Base-by-base conservation (phyloP, 2,113 vertebrate genomes). In the Buteo buteo region DNA sequence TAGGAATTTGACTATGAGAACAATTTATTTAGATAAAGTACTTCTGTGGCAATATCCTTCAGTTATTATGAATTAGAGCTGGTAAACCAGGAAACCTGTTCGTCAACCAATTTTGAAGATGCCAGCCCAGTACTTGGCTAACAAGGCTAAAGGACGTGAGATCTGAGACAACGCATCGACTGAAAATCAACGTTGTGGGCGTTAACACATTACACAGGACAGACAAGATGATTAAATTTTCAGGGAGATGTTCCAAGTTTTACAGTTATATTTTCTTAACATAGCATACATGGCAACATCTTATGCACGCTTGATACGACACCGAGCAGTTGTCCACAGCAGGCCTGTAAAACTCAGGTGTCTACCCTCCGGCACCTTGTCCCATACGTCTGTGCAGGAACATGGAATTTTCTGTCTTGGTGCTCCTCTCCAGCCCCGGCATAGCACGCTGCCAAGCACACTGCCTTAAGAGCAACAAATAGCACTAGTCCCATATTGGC, bases 241-340 rank as follows among this genome's bases (percentile, higher is more conserved):
- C 64, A 91, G 47, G 38, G 58, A 58, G 26, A 49, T 24, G 2
- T 69, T 55, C 54, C 32, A 65, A 36, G 72, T 38, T 93, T 61
- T 45, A 31, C 0, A 2, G 44, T 69, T 65, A 13, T n/a, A 18
- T 62, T 62, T 91, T 72, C 78, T 83, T 70, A 80, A 36, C 19
- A 14, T 4, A 10, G 47, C 40, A 65, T 10, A 49, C 44, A 19
- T 1, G 17, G 31, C 26, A 76, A 10, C 18, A 44, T 28, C 54
- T 77, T 18, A 32, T 0, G 26, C 28, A 67, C 0, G 9, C 42
- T 38, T n/a, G 44, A 55, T 38, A 45, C 2, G 14, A 17, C 4
- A 61, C n/a, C 5, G 20, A 80, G 67, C 32, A 52, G 62, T 32
- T 49, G 67, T 31, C 44, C 81, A 16, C 3, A 61, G 64, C 34